These are phyloP conservation scores for Cyrtorhinus lividipennis DNA, from an alignment of 1,140 invertebrate genomes.

Conservation along the genomic window DNA sequence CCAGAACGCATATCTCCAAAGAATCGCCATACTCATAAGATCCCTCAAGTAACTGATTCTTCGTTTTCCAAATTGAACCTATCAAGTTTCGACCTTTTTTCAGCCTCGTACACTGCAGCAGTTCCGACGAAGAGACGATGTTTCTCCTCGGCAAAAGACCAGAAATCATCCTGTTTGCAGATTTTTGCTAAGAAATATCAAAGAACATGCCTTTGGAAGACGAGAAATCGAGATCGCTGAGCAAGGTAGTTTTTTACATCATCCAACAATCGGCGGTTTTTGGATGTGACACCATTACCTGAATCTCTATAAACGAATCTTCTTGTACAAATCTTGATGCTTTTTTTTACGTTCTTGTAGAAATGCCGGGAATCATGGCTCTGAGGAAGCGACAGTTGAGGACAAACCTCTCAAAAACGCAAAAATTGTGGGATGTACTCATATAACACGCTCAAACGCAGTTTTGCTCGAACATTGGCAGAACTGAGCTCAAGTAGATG, in stretches of 20 bases:
- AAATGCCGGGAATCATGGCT: constrained; percentile 97
- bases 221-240: constrained; percentile 98
- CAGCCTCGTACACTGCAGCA: constrained; percentile 81
- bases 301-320: no score
- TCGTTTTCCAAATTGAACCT: neutral
- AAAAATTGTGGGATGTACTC: constrained; percentile 92
- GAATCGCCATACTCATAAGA: neutral
- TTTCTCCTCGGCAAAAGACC: constrained; percentile 70
- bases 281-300: no score
- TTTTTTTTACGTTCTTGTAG: constrained; percentile 37
- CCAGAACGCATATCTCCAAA: no score
- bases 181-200: constrained; percentile 85
- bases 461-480: constrained; percentile 87
- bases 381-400: constrained; percentile 70
- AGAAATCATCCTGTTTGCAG: constrained; percentile 60
- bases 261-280: neutral
- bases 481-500: constrained; percentile 85
- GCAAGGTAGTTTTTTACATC: constrained; percentile 46
- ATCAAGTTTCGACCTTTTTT: neutral
- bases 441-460: constrained; percentile 95
- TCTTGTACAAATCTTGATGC: neutral
- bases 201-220: constrained; percentile 82
- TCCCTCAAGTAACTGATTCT: neutral
- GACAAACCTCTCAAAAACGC: constrained; percentile 92
- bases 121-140: constrained; percentile 68